Base-by-base conservation (phyloP, 2,888 invertebrate species). In the Machimus rusticus region DNA sequence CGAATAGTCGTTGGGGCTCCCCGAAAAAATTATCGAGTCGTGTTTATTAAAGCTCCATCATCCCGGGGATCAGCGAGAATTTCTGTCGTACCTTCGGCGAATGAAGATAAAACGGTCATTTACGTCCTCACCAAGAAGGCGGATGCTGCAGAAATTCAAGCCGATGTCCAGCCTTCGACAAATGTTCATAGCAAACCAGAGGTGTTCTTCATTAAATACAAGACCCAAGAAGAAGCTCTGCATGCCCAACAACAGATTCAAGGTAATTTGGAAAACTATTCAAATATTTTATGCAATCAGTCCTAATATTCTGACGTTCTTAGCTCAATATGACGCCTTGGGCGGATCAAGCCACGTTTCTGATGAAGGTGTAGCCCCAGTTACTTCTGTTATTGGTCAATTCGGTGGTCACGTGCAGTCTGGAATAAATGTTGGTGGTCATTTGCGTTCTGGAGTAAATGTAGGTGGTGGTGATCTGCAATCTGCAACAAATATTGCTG, bases 121-220 rank as follows among this genome's bases (percentile, higher is more conserved):
- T 93, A 93, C 89, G 92, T 93, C 85, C 90, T 92, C 55, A 92
- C 90, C 90, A 92, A 92, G 90, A 93, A 93, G 89, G 89, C 90
- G 87, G 92, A 92, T 57, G 89, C 90, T 19, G 88, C 91, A 82
- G 92, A 92, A 55, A 89, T 92, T 5, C 90, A 92, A 5, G 92
- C 92, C 9, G 91, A 92, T 88, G 91, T 92, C 6, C 87, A 92
- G 74, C 92, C 92, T 87, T 90, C 91, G 77, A 89, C 91, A 39
- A 88, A 90, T 19, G 90, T 91, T 57, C 92, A 92, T 86, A 91
- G 90, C 90, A 93, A 93, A 89, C 93, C 93, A 23, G 93, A 93
- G 89, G 93, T 93, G 43, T 93, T 92, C 91, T 93, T 93, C 90
- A 92, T 93, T 89, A 93, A 93, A 89, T 93, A 93, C 90, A 93